phyloP scores from a whole-genome alignment of 2,888 invertebrate genomes.

The Theretra japonica region DNA sequence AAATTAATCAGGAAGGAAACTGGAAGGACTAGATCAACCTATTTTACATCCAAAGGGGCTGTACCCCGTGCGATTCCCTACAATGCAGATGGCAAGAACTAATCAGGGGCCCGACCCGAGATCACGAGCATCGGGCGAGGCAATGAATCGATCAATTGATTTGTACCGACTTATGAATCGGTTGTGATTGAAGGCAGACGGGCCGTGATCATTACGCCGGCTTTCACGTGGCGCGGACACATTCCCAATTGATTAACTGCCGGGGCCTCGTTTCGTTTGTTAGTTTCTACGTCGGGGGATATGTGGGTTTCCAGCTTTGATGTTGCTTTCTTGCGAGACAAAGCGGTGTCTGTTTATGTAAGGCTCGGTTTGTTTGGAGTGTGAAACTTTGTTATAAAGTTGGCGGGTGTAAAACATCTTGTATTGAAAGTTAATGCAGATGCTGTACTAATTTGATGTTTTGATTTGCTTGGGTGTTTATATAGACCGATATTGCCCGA shows the following conservation, averaged over 20 bases:
- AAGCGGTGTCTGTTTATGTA: not conserved
- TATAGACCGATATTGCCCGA: too few species aligned
- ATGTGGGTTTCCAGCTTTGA: slow-evolving; percentile 17
- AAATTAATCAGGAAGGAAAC: too few species aligned
- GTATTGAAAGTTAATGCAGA: not conserved
- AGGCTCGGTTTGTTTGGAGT: not conserved
- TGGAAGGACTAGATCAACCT: not conserved
- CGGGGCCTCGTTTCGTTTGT: slow-evolving; percentile 3
- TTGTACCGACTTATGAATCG: slow-evolving; percentile 45
- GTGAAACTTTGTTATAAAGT: not conserved
- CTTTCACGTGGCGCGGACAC: slow-evolving; percentile 27
- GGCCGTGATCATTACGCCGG: slow-evolving; percentile 33
- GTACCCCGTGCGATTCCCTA: not conserved
- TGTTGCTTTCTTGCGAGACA: slow-evolving; percentile 10
- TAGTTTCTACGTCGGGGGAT: slow-evolving; percentile 8
- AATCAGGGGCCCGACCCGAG: slow-evolving; percentile 18
- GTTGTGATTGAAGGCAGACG: slow-evolving; percentile 51
- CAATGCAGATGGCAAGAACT: slow-evolving; percentile 9
- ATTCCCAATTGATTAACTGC: slow-evolving; percentile 23
- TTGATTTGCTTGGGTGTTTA: too few species aligned
- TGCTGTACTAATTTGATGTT: too few species aligned
- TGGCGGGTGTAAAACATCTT: not conserved
- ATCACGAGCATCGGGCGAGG: slow-evolving; percentile 33
- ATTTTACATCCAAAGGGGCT: not conserved
- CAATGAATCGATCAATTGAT: slow-evolving; percentile 36